Evolutionary conservation across 2,797 vertebrate genomes (phyloP).

Genomic region (Chrysolophus pictus): DNA sequence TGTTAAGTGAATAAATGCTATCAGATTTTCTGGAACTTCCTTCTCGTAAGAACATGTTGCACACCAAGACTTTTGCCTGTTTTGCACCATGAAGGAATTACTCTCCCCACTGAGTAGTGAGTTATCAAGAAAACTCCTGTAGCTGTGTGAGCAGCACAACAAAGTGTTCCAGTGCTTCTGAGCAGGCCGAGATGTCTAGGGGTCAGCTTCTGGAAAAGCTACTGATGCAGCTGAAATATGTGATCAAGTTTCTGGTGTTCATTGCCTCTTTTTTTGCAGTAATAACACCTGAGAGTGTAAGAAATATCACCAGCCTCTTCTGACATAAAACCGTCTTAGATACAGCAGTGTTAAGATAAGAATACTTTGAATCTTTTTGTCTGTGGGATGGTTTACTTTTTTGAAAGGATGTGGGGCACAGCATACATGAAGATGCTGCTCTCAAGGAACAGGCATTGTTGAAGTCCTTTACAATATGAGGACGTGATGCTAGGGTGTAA

Average conservation of each 20-base stretch:
- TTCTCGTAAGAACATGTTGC: not conserved
- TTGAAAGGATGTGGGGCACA: not conserved
- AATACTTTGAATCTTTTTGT: not conserved
- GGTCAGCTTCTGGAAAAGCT: not conserved
- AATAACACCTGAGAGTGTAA: not conserved
- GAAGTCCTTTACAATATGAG: not conserved
- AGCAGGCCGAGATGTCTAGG: not conserved
- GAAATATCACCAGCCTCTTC: not conserved
- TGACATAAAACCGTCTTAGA: not conserved
- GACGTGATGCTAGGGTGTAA: not conserved
- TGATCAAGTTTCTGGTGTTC: not conserved
- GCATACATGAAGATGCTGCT: not conserved
- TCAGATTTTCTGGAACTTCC: not conserved
- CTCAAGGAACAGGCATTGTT: not conserved
- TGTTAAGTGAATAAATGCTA: not conserved
- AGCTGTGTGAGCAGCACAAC: fast-evolving
- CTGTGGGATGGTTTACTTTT: not conserved
- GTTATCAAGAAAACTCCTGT: not conserved
- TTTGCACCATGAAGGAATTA: not conserved
- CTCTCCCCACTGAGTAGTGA: not conserved
- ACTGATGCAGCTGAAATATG: not conserved
- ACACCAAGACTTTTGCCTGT: not conserved
- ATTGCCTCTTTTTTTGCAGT: not conserved
- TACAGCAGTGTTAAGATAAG: not conserved
- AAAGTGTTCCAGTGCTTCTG: not conserved